A percentile compares a stretch with the other conserved stretches of the same genome.
phyloP scores from a whole-genome alignment of 2,797 vertebrate genomes.

The Coranthus polyacanthus region DNA sequence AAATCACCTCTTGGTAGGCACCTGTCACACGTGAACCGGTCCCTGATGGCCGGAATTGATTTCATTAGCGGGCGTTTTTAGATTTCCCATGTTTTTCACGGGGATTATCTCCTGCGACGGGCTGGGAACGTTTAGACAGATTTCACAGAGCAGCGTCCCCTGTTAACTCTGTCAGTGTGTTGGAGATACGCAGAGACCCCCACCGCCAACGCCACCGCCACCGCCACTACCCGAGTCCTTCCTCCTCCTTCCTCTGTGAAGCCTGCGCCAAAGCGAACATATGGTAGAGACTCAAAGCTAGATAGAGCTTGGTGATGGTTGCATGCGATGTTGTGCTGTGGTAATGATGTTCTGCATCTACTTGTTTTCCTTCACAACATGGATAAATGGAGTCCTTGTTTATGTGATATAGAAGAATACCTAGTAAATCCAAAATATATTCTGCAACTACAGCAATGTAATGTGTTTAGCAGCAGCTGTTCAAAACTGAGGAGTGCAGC shows the following conservation, averaged over 20 bases:
- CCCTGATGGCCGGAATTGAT: constrained; percentile 70
- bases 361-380: constrained; percentile 28
- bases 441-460: too few relatives aligned
- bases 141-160: constrained; percentile 57
- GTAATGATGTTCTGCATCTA: constrained; percentile 32
- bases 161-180: constrained; percentile 67
- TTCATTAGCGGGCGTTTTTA: constrained; percentile 62
- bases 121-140: constrained; percentile 55
- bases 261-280: constrained; percentile 57
- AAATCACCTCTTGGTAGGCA: constrained; percentile 44
- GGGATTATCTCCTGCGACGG: constrained; percentile 56
- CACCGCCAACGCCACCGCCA: not conserved
- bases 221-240: not conserved
- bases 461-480: too few relatives aligned
- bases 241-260: constrained; percentile 31
- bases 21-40: constrained; percentile 53
- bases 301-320: constrained; percentile 35
- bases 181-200: constrained; percentile 17
- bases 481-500: too few relatives aligned
- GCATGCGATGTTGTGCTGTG: constrained; percentile 26
- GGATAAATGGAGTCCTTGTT: not conserved
- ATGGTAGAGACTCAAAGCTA: constrained; percentile 59
- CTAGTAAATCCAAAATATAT: not conserved
- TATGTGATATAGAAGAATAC: not conserved
- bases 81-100: constrained; percentile 4